Evolutionary conservation across 2,797 vertebrate species (phyloP).

Genomic region (Urophycis tenuis): DNA sequence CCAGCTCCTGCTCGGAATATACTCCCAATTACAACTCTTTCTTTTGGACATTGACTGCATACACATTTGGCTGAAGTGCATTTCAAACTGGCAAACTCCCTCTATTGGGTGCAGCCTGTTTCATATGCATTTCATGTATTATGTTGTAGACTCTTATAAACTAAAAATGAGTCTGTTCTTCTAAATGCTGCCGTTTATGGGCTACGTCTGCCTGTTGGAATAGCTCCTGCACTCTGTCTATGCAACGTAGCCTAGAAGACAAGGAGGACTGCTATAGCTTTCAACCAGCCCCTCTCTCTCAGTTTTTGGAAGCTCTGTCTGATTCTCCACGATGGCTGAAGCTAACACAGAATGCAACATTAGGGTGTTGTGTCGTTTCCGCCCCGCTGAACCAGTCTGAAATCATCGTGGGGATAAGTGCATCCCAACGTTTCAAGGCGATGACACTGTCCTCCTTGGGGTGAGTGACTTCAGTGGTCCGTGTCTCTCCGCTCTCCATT

Average conservation of each 20-base stretch:
- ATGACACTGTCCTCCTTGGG: constrained; percentile 85
- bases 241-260: constrained; percentile 35
- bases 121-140: background rate
- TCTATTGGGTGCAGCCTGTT: background rate
- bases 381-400: constrained; percentile 88
- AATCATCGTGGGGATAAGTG: constrained; percentile 87
- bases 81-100: constrained; percentile 4
- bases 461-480: constrained; percentile 63
- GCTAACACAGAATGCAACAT: constrained; percentile 87
- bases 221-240: constrained; percentile 42
- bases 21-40: constrained; percentile 40
- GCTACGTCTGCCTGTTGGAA: constrained; percentile 45
- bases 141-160: constrained; percentile 14
- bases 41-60: constrained; percentile 12
- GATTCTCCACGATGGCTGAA: constrained; percentile 77
- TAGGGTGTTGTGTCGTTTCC: constrained; percentile 92
- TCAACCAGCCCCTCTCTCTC: constrained; percentile 13
- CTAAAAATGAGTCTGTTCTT: constrained; percentile 16
- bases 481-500: background rate
- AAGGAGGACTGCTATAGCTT: constrained; percentile 12
- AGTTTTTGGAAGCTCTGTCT: constrained; percentile 35
- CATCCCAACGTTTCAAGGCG: constrained; percentile 84
- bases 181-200: constrained; percentile 23
- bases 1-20: constrained; percentile 51
- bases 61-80: constrained; percentile 18